Evolutionary conservation across 2,113 vertebrate species (phyloP).

Genomic region (Colossoma macropomum): DNA sequence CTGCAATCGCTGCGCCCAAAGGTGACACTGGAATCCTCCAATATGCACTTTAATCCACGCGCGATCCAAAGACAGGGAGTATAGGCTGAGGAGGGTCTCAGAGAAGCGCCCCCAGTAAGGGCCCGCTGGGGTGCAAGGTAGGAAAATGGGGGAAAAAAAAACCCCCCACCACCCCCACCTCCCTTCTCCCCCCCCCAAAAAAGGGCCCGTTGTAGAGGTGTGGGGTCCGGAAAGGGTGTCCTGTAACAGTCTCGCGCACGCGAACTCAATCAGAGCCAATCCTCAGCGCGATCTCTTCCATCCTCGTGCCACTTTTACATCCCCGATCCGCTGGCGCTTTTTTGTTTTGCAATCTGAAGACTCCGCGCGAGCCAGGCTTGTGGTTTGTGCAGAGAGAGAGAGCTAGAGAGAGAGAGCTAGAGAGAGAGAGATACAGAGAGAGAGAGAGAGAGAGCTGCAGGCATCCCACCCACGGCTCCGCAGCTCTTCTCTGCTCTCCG

Average conservation of each 20-base stretch:
- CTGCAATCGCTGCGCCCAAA: background rate
- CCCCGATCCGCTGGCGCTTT: too few species aligned
- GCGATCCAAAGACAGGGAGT: too few species aligned
- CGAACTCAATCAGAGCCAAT: too few species aligned
- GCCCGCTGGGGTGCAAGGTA: too few species aligned
- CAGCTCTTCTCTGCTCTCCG: background rate
- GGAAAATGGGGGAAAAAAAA: too few species aligned
- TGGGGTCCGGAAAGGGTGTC: background rate
- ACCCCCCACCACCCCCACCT: too few species aligned
- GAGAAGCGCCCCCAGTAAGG: too few species aligned
- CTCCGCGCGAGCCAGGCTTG: too few species aligned
- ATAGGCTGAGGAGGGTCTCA: too few species aligned
- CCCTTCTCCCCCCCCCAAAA: background rate
- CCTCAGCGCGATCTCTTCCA: background rate
- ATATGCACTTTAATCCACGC: background rate
- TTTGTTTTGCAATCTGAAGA: background rate
- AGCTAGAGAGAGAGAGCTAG: background rate
- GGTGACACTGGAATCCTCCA: background rate
- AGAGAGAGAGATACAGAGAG: background rate
- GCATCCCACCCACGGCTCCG: conserved; percentile 1
- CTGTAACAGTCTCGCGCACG: background rate
- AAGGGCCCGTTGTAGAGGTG: background rate
- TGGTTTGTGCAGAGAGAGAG: too few species aligned
- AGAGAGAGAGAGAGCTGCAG: background rate
- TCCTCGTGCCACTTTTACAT: background rate